These are phyloP conservation scores for Haemorhous mexicanus DNA, from an alignment of 2,113 vertebrate genomes.

Conservation along the genomic window DNA sequence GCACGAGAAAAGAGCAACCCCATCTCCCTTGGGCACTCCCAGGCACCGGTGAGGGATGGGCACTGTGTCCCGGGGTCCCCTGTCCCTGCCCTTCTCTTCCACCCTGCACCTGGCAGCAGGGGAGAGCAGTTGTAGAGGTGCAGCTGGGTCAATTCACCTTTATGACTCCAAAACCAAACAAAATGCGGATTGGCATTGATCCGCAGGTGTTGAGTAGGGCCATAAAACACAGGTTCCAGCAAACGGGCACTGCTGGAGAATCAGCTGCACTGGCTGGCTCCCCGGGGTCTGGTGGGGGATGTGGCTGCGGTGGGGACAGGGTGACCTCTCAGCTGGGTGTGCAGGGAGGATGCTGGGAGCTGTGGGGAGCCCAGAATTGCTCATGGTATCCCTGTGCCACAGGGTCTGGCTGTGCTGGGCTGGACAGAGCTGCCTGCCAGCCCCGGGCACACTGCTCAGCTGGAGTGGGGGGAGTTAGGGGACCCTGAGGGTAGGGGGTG, in stretches of 20 bases:
- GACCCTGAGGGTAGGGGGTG: neutral
- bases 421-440: neutral
- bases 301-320: neutral
- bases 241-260: neutral
- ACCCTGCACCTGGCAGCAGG: neutral
- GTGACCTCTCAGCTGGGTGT: neutral
- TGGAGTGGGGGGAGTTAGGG: neutral
- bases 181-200: neutral
- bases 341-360: neutral
- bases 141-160: conserved; percentile 32
- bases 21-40: neutral
- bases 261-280: neutral
- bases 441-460: fast-evolving
- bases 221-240: neutral
- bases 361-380: neutral
- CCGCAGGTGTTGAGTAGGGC: neutral
- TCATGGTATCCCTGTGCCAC: fast-evolving
- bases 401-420: neutral
- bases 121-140: neutral
- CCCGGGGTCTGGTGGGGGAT: neutral
- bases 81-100: neutral
- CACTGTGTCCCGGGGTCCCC: neutral
- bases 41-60: fast-evolving
- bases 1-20: conserved; percentile 65
- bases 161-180: conserved; percentile 12